phyloP scores from a whole-genome alignment of 2,888 invertebrate genomes.

The Dione vanillae region DNA sequence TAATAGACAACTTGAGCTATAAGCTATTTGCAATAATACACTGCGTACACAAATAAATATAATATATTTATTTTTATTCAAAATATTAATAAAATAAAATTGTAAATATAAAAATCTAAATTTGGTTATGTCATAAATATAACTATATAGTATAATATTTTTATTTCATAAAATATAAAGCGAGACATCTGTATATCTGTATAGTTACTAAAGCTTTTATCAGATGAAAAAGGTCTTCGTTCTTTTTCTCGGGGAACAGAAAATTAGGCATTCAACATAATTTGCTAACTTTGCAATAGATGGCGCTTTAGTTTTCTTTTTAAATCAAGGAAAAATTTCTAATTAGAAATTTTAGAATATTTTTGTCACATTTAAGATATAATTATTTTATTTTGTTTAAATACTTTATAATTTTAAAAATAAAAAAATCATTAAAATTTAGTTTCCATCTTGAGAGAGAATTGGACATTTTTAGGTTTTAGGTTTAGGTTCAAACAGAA shows the following conservation, averaged over 20 bases:
- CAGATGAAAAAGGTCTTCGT: neutral
- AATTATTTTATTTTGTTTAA: no score
- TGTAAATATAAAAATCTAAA: no score
- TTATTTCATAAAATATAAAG: neutral
- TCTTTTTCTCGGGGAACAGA: no score
- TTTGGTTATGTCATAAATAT: neutral
- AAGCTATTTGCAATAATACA: no score
- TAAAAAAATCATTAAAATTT: no score
- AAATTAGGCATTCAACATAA: neutral
- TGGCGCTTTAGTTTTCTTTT: constrained; percentile 7
- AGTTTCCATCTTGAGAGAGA: neutral
- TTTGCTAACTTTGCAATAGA: constrained; percentile 6
- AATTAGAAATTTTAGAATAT: constrained; percentile 8
- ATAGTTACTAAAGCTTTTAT: neutral
- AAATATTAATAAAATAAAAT: no score
- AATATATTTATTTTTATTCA: no score
- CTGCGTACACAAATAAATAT: no score
- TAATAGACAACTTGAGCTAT: no score
- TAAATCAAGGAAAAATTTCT: neutral
- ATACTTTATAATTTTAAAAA: no score
- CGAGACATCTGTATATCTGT: constrained; percentile 14
- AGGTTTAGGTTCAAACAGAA: neutral
- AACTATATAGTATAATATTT: neutral
- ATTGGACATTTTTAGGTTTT: neutral
- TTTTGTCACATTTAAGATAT: neutral